Evolutionary conservation across 2,888 invertebrate genomes (phyloP).

Genomic region (Colostygia pectinataria): DNA sequence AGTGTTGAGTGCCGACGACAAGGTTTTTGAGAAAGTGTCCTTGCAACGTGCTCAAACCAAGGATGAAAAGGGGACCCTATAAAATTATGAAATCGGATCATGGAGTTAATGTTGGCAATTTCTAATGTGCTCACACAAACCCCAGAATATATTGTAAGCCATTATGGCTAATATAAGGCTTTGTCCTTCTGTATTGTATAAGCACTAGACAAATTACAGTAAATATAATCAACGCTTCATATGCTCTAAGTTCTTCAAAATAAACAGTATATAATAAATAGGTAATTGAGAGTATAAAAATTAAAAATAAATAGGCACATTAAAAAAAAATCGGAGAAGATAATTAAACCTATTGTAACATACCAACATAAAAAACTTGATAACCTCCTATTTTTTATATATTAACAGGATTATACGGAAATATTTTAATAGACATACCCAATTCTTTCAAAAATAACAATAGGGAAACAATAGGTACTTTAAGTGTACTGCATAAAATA

Average conservation of each 20-base stretch:
- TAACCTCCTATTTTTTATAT: too few species aligned
- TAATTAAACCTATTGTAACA: too few species aligned
- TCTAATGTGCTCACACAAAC: conserved; percentile 5
- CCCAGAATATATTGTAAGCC: not conserved
- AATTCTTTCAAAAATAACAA: too few species aligned
- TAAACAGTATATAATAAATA: too few species aligned
- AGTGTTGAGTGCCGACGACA: conserved; percentile 31
- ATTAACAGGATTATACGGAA: too few species aligned
- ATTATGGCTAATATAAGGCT: not conserved
- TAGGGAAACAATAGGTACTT: too few species aligned
- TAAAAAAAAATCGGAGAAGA: too few species aligned
- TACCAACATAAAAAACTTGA: too few species aligned
- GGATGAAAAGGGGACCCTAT: conserved; percentile 18
- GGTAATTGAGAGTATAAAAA: too few species aligned
- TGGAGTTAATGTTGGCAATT: conserved; percentile 4
- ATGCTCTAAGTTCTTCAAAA: too few species aligned
- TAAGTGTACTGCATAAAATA: not conserved
- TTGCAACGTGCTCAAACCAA: conserved; percentile 25
- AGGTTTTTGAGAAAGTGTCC: conserved; percentile 27
- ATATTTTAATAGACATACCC: too few species aligned
- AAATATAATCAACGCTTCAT: not conserved
- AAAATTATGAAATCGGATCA: conserved; percentile 22
- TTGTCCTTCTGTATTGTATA: not conserved
- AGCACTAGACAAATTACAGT: conserved; percentile 1
- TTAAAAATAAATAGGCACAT: too few species aligned